phyloP scores from a whole-genome alignment of 1,140 invertebrate species.

The Diprion similis region DNA sequence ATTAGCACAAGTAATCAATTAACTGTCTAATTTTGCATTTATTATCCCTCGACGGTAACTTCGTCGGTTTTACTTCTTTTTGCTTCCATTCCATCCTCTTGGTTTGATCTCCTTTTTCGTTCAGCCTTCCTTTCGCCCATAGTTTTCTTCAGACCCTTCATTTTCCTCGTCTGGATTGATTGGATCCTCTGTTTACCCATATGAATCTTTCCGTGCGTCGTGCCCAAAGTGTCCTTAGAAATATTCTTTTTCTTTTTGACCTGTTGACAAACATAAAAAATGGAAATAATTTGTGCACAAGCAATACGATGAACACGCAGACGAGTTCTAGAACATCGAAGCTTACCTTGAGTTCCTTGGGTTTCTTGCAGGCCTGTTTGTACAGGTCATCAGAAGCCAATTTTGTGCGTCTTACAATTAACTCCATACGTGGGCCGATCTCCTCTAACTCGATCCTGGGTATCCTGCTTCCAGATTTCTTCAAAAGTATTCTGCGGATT shows the following conservation, averaged over 20 bases:
- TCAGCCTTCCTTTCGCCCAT: slow-evolving; percentile 71
- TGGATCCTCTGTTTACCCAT: slow-evolving; percentile 88
- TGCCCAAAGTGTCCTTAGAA: slow-evolving; percentile 84
- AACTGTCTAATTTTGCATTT: no score
- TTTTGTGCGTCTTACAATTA: slow-evolving; percentile 83
- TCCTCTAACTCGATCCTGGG: slow-evolving; percentile 93
- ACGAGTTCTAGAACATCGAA: background rate
- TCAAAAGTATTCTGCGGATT: slow-evolving; percentile 75
- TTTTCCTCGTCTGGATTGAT: slow-evolving; percentile 90
- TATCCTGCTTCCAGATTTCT: slow-evolving; percentile 88
- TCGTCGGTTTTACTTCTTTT: slow-evolving; percentile 38
- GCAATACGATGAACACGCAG: background rate
- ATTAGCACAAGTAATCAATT: no score
- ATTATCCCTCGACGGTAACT: background rate
- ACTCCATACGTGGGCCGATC: slow-evolving; percentile 93
- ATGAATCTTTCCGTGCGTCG: slow-evolving; percentile 90
- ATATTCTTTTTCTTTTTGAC: slow-evolving; percentile 92
- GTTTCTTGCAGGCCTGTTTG: slow-evolving; percentile 85
- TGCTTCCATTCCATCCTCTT: slow-evolving; percentile 35
- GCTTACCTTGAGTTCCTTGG: slow-evolving; percentile 79
- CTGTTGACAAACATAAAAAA: slow-evolving; percentile 53
- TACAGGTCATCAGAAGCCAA: slow-evolving; percentile 91
- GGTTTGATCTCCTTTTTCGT: slow-evolving; percentile 63
- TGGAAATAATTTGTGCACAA: background rate
- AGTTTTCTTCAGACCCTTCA: slow-evolving; percentile 89